phyloP scores from a whole-genome alignment of 1,140 invertebrate species.

The Eumaeus atala region DNA sequence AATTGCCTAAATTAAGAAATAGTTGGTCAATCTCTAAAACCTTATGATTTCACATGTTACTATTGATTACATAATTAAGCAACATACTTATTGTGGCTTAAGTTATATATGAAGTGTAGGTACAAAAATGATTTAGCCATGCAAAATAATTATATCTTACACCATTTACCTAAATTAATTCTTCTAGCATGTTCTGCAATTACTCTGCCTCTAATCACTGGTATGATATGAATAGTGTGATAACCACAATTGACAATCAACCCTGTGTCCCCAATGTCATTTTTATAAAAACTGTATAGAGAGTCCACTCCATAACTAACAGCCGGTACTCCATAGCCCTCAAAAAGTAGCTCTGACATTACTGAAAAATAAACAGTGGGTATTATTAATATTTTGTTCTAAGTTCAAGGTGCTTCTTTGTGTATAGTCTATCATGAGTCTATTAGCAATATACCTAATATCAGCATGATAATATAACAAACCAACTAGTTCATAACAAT shows the following conservation, averaged over 20 bases:
- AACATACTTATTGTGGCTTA: too few relatives aligned
- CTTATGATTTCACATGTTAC: too few relatives aligned
- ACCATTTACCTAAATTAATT: conserved; percentile 81
- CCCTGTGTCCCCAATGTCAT: conserved; percentile 78
- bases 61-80: too few relatives aligned
- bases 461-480: too few relatives aligned
- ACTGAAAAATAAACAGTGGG: conserved; percentile 75
- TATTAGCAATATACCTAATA: too few relatives aligned
- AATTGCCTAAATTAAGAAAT: too few relatives aligned
- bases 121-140: neutral
- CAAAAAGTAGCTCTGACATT: conserved; percentile 96
- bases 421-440: too few relatives aligned
- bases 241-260: conserved; percentile 91
- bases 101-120: too few relatives aligned
- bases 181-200: conserved; percentile 82
- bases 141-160: too few relatives aligned
- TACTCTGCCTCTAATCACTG: conserved; percentile 83
- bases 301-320: conserved; percentile 92
- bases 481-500: neutral
- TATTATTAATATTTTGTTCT: too few relatives aligned
- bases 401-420: too few relatives aligned
- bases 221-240: conserved; percentile 91
- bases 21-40: too few relatives aligned
- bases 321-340: conserved; percentile 91
- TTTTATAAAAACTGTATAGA: conserved; percentile 85